Percentiles rank a stretch among this genome's conserved stretches.
These are phyloP conservation scores for Drosophila mulleri DNA, from an alignment of 2,888 invertebrate species.

Conservation along the genomic window DNA sequence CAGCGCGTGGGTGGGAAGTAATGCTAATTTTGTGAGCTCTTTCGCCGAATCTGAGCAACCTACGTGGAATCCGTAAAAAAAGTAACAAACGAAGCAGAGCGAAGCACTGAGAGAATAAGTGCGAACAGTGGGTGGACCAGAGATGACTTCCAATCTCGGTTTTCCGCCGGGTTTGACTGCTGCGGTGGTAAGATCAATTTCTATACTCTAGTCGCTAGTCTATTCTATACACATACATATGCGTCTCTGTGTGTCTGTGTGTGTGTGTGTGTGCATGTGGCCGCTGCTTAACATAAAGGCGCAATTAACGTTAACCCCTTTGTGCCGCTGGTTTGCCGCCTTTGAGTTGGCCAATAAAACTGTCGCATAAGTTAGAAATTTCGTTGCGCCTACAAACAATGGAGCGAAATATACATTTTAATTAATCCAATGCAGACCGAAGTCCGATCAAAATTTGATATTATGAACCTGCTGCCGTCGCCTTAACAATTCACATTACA, in stretches of 20 bases:
- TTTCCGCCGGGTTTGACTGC: constrained; percentile 48
- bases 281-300: constrained; percentile 69
- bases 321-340: constrained; percentile 55
- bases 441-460: constrained; percentile 40
- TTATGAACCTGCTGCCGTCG: constrained; percentile 59
- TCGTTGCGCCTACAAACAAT: constrained; percentile 64
- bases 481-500: constrained; percentile 1
- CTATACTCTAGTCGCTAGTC: not conserved
- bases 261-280: too few species aligned
- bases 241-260: too few species aligned
- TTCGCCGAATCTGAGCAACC: constrained; percentile 32
- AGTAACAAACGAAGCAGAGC: too few species aligned
- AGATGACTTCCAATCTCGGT: constrained; percentile 13
- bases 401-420: constrained; percentile 63
- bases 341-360: constrained; percentile 68
- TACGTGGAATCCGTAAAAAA: constrained; percentile 68
- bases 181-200: constrained; percentile 61
- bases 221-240: not conserved
- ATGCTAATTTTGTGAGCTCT: constrained; percentile 40
- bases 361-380: constrained; percentile 76
- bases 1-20: constrained; percentile 68
- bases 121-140: constrained; percentile 9
- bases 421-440: constrained; percentile 33
- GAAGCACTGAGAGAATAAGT: constrained; percentile 14
- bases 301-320: constrained; percentile 78